Conservation (phyloP, 2,113 vertebrate genomes). For the Himantopus leucocephalus region DNA sequence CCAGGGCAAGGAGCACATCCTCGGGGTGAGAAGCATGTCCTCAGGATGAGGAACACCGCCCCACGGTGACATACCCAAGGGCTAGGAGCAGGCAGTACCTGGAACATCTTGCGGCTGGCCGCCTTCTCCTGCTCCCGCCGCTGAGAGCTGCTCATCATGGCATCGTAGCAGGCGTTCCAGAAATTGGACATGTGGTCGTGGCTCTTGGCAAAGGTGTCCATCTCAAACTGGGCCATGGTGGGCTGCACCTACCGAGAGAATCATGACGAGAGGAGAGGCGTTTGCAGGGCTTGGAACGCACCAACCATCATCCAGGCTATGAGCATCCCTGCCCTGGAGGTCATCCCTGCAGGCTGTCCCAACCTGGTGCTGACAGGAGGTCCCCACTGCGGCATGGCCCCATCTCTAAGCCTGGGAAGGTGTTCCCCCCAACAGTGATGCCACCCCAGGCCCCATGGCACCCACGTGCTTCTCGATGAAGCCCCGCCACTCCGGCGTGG, state of each 20-base stretch:
- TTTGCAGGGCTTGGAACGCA: background rate
- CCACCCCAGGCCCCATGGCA: background rate
- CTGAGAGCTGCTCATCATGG: conserved; percentile 89
- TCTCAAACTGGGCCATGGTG: conserved; percentile 90
- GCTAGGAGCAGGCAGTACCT: conserved; percentile 70
- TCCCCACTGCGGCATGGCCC: accelerated
- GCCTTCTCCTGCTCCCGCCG: conserved; percentile 80
- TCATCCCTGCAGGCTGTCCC: background rate
- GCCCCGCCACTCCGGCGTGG: conserved; percentile 84
- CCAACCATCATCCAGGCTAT: background rate
- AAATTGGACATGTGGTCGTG: conserved; percentile 97
- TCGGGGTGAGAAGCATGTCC: background rate
- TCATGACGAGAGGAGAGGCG: accelerated
- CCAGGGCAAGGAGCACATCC: background rate
- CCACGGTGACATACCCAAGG: background rate
- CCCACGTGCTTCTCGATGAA: conserved; percentile 90
- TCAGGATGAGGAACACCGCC: background rate
- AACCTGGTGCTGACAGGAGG: background rate
- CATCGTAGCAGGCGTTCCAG: conserved; percentile 96
- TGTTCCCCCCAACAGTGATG: accelerated
- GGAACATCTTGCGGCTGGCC: conserved; percentile 82
- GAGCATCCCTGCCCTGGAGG: background rate
- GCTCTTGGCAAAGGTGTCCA: conserved; percentile 91
- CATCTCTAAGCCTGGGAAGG: background rate
- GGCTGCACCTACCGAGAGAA: conserved; percentile 81